Conservation (phyloP, 2,113 vertebrate genomes). For the Anolis sagrei region DNA sequence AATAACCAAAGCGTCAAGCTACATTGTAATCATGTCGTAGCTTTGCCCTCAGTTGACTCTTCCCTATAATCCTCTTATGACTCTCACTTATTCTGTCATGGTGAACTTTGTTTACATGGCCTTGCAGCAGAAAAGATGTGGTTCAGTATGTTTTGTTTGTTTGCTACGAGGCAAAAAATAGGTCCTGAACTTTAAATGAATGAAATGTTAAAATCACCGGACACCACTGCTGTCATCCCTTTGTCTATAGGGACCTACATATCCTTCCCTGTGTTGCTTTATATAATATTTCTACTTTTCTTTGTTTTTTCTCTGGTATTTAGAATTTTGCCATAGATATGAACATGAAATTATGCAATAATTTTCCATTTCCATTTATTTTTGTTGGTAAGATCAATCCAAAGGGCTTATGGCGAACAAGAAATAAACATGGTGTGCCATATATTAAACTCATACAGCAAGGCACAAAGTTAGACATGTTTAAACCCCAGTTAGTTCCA, state of each 20-base stretch:
- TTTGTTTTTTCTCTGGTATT: background rate
- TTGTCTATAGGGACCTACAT: background rate
- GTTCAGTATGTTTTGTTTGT: background rate
- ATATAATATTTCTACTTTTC: background rate
- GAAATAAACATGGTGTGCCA: background rate
- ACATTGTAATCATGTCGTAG: constrained; percentile 22
- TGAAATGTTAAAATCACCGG: background rate
- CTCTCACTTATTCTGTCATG: constrained; percentile 25
- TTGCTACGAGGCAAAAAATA: background rate
- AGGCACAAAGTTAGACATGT: background rate
- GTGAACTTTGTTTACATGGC: constrained; percentile 19
- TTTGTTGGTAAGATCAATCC: background rate
- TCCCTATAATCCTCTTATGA: constrained; percentile 18
- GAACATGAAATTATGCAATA: background rate
- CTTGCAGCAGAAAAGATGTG: background rate
- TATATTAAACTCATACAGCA: background rate
- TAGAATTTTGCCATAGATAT: background rate
- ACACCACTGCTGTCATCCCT: background rate
- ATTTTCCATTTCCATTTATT: background rate
- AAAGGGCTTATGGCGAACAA: background rate
- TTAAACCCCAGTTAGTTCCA: background rate
- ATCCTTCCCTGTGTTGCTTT: background rate
- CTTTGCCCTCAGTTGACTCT: constrained; percentile 22
- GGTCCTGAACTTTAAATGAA: background rate
- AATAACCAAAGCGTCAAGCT: constrained; percentile 19